These are phyloP conservation scores for Morpho deidamia DNA, from an alignment of 2,888 invertebrate species.

Conservation along the genomic window DNA sequence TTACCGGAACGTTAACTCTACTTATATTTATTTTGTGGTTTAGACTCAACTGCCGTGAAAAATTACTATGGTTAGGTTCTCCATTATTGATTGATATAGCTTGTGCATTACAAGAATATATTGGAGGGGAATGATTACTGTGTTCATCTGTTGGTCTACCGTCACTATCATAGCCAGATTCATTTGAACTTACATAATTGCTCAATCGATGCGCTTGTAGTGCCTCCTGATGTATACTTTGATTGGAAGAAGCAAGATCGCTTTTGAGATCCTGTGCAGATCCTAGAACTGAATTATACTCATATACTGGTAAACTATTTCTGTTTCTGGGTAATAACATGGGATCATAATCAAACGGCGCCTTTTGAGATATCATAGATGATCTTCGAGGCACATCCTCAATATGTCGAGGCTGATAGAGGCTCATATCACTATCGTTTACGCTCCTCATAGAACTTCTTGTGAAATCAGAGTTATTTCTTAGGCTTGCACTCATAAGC, in stretches of 20 bases:
- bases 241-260: constrained; percentile 63
- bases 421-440: constrained; percentile 53
- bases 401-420: constrained; percentile 45
- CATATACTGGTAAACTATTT: constrained; percentile 72
- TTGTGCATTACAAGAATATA: constrained; percentile 67
- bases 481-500: constrained; percentile 55
- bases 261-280: constrained; percentile 61
- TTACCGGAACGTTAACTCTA: constrained; percentile 58
- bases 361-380: constrained; percentile 67
- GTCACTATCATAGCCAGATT: constrained; percentile 91
- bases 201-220: constrained; percentile 80
- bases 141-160: constrained; percentile 79
- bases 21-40: constrained; percentile 66
- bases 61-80: constrained; percentile 52
- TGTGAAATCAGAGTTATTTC: constrained; percentile 56
- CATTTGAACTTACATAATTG: constrained; percentile 89
- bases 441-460: constrained; percentile 67
- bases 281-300: constrained; percentile 58
- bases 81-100: constrained; percentile 42
- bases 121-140: constrained; percentile 74
- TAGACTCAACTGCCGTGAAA: constrained; percentile 64
- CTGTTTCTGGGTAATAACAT: constrained; percentile 70
- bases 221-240: constrained; percentile 79
- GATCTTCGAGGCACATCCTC: constrained; percentile 61
- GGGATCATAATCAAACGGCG: constrained; percentile 67